Conservation (phyloP, 2,113 vertebrate genomes). For the Amphiprion percula region DNA sequence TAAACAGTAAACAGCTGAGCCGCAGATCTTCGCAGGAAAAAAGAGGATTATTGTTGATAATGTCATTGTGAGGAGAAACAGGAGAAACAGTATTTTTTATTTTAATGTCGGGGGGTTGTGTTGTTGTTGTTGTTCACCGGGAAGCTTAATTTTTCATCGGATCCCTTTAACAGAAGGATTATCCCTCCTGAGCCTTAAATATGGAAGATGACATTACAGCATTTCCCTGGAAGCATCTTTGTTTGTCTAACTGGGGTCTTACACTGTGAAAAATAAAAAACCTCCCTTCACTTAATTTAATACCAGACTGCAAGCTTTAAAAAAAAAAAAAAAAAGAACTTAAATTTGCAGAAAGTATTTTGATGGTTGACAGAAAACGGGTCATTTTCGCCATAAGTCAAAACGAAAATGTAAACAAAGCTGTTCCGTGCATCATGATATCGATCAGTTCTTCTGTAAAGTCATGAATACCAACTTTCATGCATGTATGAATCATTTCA, state of each 20-base stretch:
- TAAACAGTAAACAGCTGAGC: slow-evolving; percentile 69
- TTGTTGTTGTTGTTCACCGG: slow-evolving; percentile 70
- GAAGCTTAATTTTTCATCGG: slow-evolving; percentile 58
- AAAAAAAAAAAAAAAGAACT: too few species aligned
- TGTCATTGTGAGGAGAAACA: slow-evolving; percentile 32
- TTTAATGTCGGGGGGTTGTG: background rate
- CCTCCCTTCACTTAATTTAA: too few species aligned
- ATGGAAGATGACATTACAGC: slow-evolving; percentile 66
- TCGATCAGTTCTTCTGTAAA: too few species aligned
- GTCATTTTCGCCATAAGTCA: too few species aligned
- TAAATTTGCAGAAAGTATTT: too few species aligned
- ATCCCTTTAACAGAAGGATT: slow-evolving; percentile 75
- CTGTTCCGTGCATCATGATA: too few species aligned
- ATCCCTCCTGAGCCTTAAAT: slow-evolving; percentile 71
- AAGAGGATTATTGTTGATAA: slow-evolving; percentile 72
- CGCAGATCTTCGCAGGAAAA: slow-evolving; percentile 22
- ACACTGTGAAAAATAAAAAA: too few species aligned
- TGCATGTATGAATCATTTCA: too few species aligned
- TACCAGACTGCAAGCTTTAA: too few species aligned
- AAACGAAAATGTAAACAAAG: too few species aligned
- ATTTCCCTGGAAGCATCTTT: slow-evolving; percentile 55
- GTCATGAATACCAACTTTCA: too few species aligned
- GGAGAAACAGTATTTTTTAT: slow-evolving; percentile 20
- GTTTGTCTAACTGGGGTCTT: slow-evolving; percentile 14
- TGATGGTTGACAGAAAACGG: too few species aligned